Conservation (phyloP, 2,797 vertebrate species). For the Ambastaia sidthimunki region DNA sequence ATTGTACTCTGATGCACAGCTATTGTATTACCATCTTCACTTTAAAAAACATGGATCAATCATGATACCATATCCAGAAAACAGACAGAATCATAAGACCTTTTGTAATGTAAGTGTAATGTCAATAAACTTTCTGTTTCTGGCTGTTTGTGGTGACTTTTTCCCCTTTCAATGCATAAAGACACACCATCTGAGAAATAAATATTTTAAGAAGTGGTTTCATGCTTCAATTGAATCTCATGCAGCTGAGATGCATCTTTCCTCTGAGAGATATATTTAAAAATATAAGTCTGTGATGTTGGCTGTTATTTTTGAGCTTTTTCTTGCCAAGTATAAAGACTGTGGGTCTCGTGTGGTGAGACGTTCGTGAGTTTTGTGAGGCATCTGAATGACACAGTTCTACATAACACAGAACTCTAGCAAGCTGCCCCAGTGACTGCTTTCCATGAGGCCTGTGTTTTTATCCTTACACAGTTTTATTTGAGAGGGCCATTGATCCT, state of each 20-base stretch:
- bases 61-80: background rate
- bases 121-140: background rate
- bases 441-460: slow-evolving; percentile 34
- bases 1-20: background rate
- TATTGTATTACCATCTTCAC: background rate
- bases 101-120: slow-evolving; percentile 1
- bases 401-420: background rate
- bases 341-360: background rate
- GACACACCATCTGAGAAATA: background rate
- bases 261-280: background rate
- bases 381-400: background rate
- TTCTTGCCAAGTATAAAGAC: background rate
- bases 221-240: background rate
- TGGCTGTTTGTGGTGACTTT: slow-evolving; percentile 8
- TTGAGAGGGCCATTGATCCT: slow-evolving; percentile 50
- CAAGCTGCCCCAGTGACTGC: slow-evolving; percentile 16
- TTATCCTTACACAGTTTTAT: slow-evolving; percentile 42
- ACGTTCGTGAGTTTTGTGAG: background rate
- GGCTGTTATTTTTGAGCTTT: background rate
- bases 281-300: background rate
- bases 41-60: background rate
- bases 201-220: background rate
- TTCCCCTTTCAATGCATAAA: background rate
- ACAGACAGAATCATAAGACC: background rate
- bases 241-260: background rate